Evolutionary conservation across 2,113 vertebrate genomes (phyloP).

Genomic region (Suncus etruscus): DNA sequence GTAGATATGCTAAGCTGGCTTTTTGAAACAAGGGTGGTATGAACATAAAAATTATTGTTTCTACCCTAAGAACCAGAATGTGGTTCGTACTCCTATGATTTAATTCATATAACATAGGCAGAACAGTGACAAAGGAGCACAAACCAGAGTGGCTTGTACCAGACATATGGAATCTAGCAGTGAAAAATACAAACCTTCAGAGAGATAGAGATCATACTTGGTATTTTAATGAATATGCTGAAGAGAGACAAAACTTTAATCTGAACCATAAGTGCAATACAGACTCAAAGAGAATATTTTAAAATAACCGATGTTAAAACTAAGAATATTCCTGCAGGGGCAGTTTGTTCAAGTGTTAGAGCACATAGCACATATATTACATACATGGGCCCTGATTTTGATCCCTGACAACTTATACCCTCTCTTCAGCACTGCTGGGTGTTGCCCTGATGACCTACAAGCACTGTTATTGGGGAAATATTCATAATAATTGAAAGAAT

Average conservation of each 20-base stretch:
- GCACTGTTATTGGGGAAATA: too few species aligned
- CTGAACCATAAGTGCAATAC: neutral
- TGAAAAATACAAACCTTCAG: neutral
- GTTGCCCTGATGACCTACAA: too few species aligned
- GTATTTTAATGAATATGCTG: neutral
- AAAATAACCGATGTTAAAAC: neutral
- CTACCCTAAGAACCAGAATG: neutral
- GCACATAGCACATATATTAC: too few species aligned
- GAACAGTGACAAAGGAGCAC: neutral
- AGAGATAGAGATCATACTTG: neutral
- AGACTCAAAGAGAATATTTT: slow-evolving; percentile 18
- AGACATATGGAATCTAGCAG: neutral
- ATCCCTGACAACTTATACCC: too few species aligned
- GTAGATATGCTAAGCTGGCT: neutral
- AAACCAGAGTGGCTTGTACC: neutral
- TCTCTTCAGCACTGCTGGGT: too few species aligned
- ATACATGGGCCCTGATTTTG: too few species aligned
- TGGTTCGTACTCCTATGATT: neutral
- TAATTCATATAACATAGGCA: neutral
- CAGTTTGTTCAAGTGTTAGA: too few species aligned
- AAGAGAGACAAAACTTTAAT: slow-evolving; percentile 33
- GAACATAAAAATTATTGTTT: neutral
- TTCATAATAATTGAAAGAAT: too few species aligned
- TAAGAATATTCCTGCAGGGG: slow-evolving; percentile 37
- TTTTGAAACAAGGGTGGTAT: neutral